A percentile compares a stretch with the other conserved stretches of the same genome.
Conservation (phyloP, 2,113 vertebrate species). For the Sorex fumeus region DNA sequence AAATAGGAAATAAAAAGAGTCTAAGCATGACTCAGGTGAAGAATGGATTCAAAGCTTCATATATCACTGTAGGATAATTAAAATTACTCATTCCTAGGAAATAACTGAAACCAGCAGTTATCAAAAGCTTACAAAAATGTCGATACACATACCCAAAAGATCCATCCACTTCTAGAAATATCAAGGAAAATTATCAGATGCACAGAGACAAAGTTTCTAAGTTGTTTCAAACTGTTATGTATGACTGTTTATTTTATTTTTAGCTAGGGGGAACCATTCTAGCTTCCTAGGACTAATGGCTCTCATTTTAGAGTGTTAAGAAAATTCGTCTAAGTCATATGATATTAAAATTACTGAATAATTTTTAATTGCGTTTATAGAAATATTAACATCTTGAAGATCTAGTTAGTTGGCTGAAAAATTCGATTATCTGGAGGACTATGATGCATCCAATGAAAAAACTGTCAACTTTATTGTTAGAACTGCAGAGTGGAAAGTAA, state of each 20-base stretch:
- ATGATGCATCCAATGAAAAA: conserved; percentile 2
- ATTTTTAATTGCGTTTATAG: conserved; percentile 57
- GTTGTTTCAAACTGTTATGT: conserved; percentile 27
- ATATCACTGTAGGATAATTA: neutral
- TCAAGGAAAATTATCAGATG: conserved; percentile 17
- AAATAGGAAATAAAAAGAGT: neutral
- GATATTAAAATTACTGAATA: conserved; percentile 28
- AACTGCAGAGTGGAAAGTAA: conserved; percentile 27
- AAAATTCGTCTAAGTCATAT: conserved; percentile 41
- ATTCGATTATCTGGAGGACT: conserved; percentile 38
- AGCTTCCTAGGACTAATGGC: conserved; percentile 30
- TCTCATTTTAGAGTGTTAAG: conserved; percentile 39
- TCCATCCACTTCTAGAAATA: conserved; percentile 24
- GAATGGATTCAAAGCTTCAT: neutral
- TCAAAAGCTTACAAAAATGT: conserved; percentile 29
- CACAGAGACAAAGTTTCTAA: conserved; percentile 33
- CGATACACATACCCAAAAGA: neutral
- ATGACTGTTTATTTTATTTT: neutral
- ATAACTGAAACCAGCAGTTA: conserved; percentile 16
- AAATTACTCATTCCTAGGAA: conserved; percentile 30
- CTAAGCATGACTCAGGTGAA: conserved; percentile 39
- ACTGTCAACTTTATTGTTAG: conserved; percentile 13
- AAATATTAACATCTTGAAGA: conserved; percentile 28
- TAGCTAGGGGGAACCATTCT: neutral
- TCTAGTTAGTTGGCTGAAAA: conserved; percentile 56